Percentiles rank a stretch among this genome's conserved stretches.
These are phyloP conservation scores for Pluvialis apricaria DNA, from an alignment of 2,113 vertebrate genomes.

Conservation along the genomic window DNA sequence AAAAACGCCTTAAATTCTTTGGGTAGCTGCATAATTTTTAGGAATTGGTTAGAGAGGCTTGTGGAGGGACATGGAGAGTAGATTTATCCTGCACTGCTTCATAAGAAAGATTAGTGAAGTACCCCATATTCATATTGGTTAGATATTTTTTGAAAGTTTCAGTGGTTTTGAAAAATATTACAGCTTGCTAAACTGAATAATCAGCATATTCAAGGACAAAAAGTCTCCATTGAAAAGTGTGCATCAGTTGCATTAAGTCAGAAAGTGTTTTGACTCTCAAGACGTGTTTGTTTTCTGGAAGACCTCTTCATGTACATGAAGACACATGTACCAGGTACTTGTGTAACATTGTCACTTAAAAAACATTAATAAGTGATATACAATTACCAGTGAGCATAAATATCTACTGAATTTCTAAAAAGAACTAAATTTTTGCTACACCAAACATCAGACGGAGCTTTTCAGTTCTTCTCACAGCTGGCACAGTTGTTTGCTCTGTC, in stretches of 20 bases:
- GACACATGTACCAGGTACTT: background rate
- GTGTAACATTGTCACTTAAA: background rate
- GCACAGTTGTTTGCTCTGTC: background rate
- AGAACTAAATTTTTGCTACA: background rate
- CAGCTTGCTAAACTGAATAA: background rate
- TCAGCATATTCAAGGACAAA: background rate
- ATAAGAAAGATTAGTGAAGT: background rate
- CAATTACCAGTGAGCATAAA: background rate
- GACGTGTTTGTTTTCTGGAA: background rate
- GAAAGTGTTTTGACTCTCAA: background rate
- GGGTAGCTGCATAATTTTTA: background rate
- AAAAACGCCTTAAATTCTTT: background rate
- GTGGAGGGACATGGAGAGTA: background rate
- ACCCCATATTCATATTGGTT: background rate
- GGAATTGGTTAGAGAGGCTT: background rate
- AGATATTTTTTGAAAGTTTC: background rate
- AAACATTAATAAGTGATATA: background rate
- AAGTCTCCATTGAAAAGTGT: background rate
- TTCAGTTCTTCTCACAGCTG: background rate
- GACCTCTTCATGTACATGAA: background rate
- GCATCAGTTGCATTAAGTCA: background rate
- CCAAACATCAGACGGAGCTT: background rate
- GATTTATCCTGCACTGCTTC: background rate
- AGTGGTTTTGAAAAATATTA: background rate
- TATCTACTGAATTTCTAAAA: background rate